A percentile compares a stretch with the other conserved stretches of the same genome.
Conservation (phyloP, 1,140 invertebrate genomes). For the Cardiocondyla obscurior region DNA sequence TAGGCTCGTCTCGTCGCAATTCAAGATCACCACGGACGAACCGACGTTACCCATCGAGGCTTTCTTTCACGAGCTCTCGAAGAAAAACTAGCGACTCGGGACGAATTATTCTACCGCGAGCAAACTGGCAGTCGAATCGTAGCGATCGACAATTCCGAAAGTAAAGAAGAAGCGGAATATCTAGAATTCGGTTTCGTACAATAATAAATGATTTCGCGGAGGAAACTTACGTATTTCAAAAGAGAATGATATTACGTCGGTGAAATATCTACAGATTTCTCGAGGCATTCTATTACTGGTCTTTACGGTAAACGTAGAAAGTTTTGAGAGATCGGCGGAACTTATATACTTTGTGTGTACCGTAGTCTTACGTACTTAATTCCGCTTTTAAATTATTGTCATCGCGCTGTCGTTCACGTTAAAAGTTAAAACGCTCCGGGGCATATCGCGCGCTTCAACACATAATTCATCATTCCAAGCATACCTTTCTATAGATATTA, state of each 20-base stretch:
- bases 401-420: constrained; percentile 3
- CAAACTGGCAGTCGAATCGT: not conserved
- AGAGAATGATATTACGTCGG: not conserved
- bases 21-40: constrained; percentile 83
- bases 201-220: not conserved
- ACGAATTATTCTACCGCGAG: not conserved
- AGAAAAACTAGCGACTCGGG: constrained; percentile 67
- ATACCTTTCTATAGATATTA: not conserved
- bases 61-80: constrained; percentile 82
- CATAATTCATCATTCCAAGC: not conserved
- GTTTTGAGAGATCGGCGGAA: constrained; percentile 9
- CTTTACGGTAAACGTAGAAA: not conserved
- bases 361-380: not conserved
- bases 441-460: not conserved
- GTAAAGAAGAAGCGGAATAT: not conserved
- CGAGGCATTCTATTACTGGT: not conserved
- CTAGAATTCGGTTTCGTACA: not conserved
- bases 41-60: constrained; percentile 84
- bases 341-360: not conserved
- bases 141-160: constrained; percentile 6
- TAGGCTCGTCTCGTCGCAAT: constrained; percentile 73
- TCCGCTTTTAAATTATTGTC: constrained; percentile 34
- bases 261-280: not conserved
- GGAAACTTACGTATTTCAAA: not conserved
- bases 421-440: not conserved